Percentiles rank a stretch among this genome's conserved stretches.
These are phyloP conservation scores for Rutilus rutilus DNA, from an alignment of 2,113 vertebrate species.

Conservation along the genomic window DNA sequence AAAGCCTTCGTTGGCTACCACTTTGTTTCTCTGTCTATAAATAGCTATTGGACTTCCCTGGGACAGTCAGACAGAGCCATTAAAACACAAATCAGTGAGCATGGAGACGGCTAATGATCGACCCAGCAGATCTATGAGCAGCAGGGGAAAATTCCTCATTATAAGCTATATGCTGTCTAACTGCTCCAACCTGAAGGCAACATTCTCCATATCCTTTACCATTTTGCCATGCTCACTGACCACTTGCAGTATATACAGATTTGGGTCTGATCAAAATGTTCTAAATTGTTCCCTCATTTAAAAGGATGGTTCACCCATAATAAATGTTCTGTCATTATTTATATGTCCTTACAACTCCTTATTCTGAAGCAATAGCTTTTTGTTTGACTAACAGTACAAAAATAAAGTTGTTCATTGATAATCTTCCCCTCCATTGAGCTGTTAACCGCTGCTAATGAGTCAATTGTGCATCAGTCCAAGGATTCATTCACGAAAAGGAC, in stretches of 20 bases:
- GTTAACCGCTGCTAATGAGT: not conserved
- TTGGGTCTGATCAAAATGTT: not conserved
- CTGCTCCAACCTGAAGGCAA: constrained; percentile 30
- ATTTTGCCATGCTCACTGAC: constrained; percentile 1
- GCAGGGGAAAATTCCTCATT: constrained; percentile 58
- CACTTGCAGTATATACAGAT: not conserved
- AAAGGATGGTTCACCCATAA: not conserved
- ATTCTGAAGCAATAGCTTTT: not conserved
- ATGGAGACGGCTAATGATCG: constrained; percentile 55
- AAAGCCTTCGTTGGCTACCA: not conserved
- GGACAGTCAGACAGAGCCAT: constrained; percentile 59
- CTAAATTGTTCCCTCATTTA: not conserved
- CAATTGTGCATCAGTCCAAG: constrained; percentile 1
- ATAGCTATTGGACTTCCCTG: constrained; percentile 56
- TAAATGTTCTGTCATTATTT: not conserved
- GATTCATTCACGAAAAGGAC: constrained; percentile 1
- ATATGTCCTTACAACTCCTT: not conserved
- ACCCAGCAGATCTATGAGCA: constrained; percentile 58
- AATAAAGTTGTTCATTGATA: not conserved
- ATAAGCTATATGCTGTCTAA: constrained; percentile 46
- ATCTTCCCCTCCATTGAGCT: constrained; percentile 16
- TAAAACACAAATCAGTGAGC: constrained; percentile 57
- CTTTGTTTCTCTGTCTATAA: constrained; percentile 43
- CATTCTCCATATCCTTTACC: constrained; percentile 35
- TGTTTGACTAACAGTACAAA: not conserved